These are phyloP conservation scores for Drosophila greeni DNA, from an alignment of 2,888 invertebrate genomes.

Conservation along the genomic window DNA sequence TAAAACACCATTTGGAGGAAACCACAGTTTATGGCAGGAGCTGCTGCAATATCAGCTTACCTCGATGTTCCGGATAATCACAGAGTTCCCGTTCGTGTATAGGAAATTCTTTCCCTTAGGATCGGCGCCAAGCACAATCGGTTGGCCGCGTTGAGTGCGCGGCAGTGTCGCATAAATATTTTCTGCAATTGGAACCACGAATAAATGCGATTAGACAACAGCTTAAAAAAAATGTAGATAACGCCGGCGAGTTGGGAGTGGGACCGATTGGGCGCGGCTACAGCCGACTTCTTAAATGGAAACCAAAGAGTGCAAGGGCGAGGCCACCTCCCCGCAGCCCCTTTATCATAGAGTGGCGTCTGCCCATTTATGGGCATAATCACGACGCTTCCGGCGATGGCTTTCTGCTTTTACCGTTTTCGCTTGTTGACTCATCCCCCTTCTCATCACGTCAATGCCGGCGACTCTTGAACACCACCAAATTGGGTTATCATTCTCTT, in stretches of 20 bases:
- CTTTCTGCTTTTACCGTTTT: slow-evolving; percentile 64
- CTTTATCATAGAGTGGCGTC: slow-evolving; percentile 42
- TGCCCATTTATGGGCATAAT: slow-evolving; percentile 70
- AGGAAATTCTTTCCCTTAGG: slow-evolving; percentile 98
- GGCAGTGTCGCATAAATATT: slow-evolving; percentile 96
- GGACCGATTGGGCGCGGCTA: slow-evolving; percentile 57
- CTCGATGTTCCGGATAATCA: slow-evolving; percentile 97
- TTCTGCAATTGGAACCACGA: slow-evolving; percentile 81
- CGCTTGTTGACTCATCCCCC: slow-evolving; percentile 61
- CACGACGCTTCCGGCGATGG: slow-evolving; percentile 53
- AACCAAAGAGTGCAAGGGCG: slow-evolving; percentile 11
- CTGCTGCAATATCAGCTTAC: slow-evolving; percentile 49
- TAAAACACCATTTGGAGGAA: slow-evolving; percentile 50
- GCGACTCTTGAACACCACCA: slow-evolving; percentile 9
- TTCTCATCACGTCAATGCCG: slow-evolving; percentile 16
- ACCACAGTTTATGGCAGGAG: slow-evolving; percentile 42
- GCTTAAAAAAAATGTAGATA: slow-evolving; percentile 18
- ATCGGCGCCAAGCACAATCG: slow-evolving; percentile 95
- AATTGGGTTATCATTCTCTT: slow-evolving; percentile 11
- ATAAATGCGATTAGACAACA: slow-evolving; percentile 14
- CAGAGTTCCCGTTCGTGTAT: slow-evolving; percentile 98
- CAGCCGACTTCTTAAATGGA: background rate
- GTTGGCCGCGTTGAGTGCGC: slow-evolving; percentile 94
- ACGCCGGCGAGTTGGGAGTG: slow-evolving; percentile 15
- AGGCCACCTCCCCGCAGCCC: slow-evolving; percentile 4